Evolutionary conservation across 1,140 invertebrate species (phyloP), one percentile per base, ranked within the genome.

Genomic region (Venustaconcha ellipsiformis): DNA sequence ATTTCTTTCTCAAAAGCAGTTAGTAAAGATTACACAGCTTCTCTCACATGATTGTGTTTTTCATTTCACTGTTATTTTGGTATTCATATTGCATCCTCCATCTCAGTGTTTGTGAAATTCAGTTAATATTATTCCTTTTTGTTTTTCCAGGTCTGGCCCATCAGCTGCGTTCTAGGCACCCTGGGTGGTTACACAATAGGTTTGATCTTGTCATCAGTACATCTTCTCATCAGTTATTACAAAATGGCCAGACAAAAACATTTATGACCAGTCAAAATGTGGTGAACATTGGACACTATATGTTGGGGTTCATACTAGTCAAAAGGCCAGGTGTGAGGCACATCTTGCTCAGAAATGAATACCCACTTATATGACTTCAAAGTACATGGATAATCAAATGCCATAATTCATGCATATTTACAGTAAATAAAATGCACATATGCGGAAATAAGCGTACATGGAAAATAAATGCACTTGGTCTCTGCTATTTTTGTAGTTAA

Each of bases 81-180:
- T 20, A 14, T 60, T 59, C 3, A 60, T 60, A 0, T 11, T 14
- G 2, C 30, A 15, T 59, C 4, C 57, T 14, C 20, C 14, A 26
- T 30, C 15, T 18, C 37, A 11, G 18, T 15, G 17, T 17, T 0
- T 18, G 48, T 68, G 37, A n/a, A 55, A 55, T 56, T 18, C n/a
- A 6, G 18, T 17, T 26, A 70, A 17, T 58, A 17, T 14, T 70
- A 48, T 73, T 55, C 37, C 57, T 66, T 66, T 71, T 48, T 68
- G 57, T 68, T 66, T n/a, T 78, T 78, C n/a, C 74, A 82, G 81
- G 77, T 70, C 8, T 82, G 81, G 81, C 81, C 81, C 17, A 79
- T 82, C n/a, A 82, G 76, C 5, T 82, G 81, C 72, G 72, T 82
- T 20, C 23, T 82, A 13, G 81, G 81, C 59, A 72, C 74, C 20